Percentiles rank a stretch among this genome's conserved stretches.
These are phyloP conservation scores for Tinea trinotella DNA, from an alignment of 2,888 invertebrate species.

Conservation along the genomic window DNA sequence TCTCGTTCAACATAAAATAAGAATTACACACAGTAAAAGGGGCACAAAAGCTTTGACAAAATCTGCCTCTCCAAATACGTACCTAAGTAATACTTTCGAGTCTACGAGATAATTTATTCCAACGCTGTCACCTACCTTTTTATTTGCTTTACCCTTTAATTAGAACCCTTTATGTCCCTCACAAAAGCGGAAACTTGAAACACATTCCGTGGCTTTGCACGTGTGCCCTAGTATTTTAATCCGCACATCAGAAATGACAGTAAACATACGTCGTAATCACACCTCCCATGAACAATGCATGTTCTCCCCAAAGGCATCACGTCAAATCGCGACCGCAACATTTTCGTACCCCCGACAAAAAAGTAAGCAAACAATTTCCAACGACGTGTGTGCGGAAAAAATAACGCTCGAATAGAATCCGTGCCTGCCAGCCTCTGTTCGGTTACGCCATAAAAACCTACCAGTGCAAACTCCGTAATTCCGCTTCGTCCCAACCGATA, in stretches of 20 bases:
- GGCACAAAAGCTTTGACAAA: constrained; percentile 3
- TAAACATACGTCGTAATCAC: neutral
- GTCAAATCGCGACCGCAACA: constrained; percentile 6
- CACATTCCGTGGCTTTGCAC: constrained; percentile 9
- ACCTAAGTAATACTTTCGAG: neutral
- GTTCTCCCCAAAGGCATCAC: constrained; percentile 2
- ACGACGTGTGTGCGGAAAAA: constrained; percentile 43
- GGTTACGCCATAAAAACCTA: constrained; percentile 60
- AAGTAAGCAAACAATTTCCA: constrained; percentile 51
- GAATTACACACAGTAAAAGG: neutral
- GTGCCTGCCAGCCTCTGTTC: constrained; percentile 45
- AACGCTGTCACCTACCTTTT: constrained; percentile 13
- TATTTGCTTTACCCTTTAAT: constrained; percentile 13
- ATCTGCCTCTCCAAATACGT: constrained; percentile 2
- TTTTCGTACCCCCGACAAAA: neutral
- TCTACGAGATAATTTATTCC: constrained; percentile 5
- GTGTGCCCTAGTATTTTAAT: constrained; percentile 3
- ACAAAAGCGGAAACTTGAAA: constrained; percentile 8
- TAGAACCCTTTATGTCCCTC: constrained; percentile 10
- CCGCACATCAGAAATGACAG: neutral
- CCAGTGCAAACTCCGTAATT: constrained; percentile 66
- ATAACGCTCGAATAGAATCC: constrained; percentile 53
- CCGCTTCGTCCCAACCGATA: constrained; percentile 59
- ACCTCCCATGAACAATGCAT: neutral
- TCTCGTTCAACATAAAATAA: neutral